A percentile compares a stretch with the other conserved stretches of the same genome.
Evolutionary conservation across 2,797 vertebrate genomes (phyloP).

Genomic region (Ceyx erithaca): DNA sequence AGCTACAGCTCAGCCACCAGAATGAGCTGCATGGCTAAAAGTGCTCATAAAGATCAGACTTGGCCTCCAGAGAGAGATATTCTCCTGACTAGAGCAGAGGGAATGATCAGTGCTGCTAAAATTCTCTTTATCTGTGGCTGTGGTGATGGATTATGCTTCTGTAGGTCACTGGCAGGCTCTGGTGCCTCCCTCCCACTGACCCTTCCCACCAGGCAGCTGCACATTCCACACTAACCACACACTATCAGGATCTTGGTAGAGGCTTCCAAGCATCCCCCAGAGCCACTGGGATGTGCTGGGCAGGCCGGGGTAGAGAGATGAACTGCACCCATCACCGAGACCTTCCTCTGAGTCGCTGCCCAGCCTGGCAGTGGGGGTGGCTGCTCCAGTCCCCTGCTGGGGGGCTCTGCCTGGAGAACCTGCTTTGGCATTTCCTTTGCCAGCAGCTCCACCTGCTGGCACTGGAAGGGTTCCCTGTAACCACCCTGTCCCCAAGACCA

Average conservation of each 20-base stretch:
- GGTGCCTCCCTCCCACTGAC: background rate
- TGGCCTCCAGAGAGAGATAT: background rate
- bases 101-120: background rate
- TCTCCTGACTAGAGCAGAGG: background rate
- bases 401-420: no score
- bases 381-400: fast-evolving
- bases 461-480: background rate
- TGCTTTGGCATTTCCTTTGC: background rate
- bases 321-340: background rate
- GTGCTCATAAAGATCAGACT: background rate
- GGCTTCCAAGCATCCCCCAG: background rate
- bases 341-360: fast-evolving
- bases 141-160: background rate
- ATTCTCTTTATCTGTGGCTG: background rate
- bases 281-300: background rate
- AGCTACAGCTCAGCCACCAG: background rate
- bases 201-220: background rate
- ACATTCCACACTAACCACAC: fast-evolving
- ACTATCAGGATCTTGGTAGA: background rate
- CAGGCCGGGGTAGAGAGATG: background rate
- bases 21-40: background rate
- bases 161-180: background rate
- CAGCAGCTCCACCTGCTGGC: constrained; percentile 61
- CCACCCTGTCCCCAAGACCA: fast-evolving
- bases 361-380: background rate